Evolutionary conservation across 2,113 vertebrate species (phyloP), one percentile per base, ranked within the genome.

Genomic region (Sarotherodon lohbergeri): DNA sequence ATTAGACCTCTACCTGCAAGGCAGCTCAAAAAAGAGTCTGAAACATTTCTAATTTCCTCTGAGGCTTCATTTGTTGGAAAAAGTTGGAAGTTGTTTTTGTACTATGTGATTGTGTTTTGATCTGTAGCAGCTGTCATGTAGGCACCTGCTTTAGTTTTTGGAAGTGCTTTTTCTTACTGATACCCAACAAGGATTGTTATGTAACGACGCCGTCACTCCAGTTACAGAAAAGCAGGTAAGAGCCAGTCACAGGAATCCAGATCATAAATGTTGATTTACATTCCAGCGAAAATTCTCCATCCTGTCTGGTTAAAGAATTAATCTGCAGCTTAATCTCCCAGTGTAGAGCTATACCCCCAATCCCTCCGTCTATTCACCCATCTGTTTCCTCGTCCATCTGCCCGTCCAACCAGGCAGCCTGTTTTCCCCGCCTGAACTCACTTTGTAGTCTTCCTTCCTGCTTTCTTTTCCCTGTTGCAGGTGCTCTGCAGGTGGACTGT

Each of bases 321-420:
- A 94, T 93, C 92, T 88, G 85, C 17, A 57, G 63, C 24, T 89
- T 93, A 94, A 94, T 93, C 92, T 78, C 43, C 9, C 59, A 9
- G 81, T 86, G 52, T 54, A 5, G 52, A 92, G 86, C 76, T 81
- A 86, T 86, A 87, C 85, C 68, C 89, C 80, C 84, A 89, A 89
- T 92, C 93, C 89, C 86, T 88, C 76, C 61, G 54, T 88, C 89
- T 9, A 48, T 80, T 7, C 88, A 10, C 50, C 89, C 92, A 90
- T 94, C 90, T 92, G 92, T 41, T 24, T 81, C 86, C 63, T 22
- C 81, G 11, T 85, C 89, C 93, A 92, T 93, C 92, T 91, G 89
- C 85, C 91, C 61, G 2, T 88, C 88, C 48, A 22, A 3, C 41
- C 63, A 19, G 32, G 56, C 55, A 2, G 59, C 85, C 52, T 27